Evolutionary conservation across 1,140 invertebrate genomes (phyloP).

Genomic region (Frieseomelitta varia): DNA sequence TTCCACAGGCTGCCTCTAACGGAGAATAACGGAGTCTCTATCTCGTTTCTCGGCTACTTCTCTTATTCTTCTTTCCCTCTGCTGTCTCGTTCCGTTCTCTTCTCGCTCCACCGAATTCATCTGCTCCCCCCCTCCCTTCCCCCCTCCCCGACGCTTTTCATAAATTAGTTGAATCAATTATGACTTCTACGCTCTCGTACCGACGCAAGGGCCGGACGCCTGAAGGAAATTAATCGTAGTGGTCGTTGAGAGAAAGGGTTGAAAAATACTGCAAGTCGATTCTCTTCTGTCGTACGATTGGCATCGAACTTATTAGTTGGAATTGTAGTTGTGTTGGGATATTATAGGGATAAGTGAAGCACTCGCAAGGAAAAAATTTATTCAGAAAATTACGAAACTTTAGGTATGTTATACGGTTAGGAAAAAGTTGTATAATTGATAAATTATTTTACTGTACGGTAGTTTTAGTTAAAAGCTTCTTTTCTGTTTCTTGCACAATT

Average conservation of each 20-base stretch:
- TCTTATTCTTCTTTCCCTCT: background rate
- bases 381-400: no score
- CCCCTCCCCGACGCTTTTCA: background rate
- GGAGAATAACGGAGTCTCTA: slow-evolving; percentile 26
- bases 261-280: background rate
- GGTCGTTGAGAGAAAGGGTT: background rate
- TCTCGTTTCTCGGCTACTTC: background rate
- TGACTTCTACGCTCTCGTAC: background rate
- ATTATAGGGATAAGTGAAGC: no score
- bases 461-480: background rate
- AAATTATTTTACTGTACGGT: no score
- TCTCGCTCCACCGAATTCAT: background rate
- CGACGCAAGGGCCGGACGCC: background rate
- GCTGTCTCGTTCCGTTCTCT: background rate
- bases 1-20: slow-evolving; percentile 20
- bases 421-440: no score
- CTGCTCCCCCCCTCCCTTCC: background rate
- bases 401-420: no score
- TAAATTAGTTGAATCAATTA: slow-evolving; percentile 41
- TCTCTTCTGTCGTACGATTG: background rate
- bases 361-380: no score
- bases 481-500: no score
- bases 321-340: no score
- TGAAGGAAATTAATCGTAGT: slow-evolving; percentile 3
- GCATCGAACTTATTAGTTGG: no score